Percentiles rank a stretch among this genome's conserved stretches.
Conservation (phyloP, 2,113 vertebrate species). For the Ascaphus truei region DNA sequence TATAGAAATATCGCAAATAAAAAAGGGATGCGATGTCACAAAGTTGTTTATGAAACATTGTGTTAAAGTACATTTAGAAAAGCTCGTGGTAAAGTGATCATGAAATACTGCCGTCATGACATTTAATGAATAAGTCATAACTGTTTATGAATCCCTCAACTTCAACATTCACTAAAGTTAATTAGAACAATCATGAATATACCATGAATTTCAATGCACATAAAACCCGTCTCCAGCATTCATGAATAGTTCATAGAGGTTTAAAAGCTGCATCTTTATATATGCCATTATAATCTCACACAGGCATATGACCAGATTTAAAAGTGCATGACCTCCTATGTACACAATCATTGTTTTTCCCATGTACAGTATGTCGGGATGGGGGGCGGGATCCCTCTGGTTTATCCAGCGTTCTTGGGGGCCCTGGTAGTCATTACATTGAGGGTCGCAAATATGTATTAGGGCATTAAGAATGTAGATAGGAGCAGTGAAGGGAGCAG, state of each 20-base stretch:
- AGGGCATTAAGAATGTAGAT: no score
- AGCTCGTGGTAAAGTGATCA: slow-evolving; percentile 16
- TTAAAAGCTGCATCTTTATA: slow-evolving; percentile 20
- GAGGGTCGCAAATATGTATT: no score
- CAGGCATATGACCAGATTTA: not conserved
- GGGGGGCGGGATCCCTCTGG: no score
- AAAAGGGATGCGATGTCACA: not conserved
- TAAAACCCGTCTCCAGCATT: slow-evolving; percentile 14
- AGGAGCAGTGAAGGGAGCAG: no score
- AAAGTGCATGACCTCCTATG: not conserved
- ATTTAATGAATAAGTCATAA: slow-evolving; percentile 39
- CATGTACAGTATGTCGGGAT: no score
- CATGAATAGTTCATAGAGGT: slow-evolving; percentile 34
- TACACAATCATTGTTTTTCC: not conserved
- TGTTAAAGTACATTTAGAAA: slow-evolving; percentile 29
- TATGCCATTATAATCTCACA: not conserved
- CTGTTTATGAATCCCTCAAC: slow-evolving; percentile 37
- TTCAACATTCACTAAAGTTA: slow-evolving; percentile 34
- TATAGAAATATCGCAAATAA: no score
- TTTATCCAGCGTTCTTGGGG: no score
- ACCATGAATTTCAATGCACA: slow-evolving; percentile 27
- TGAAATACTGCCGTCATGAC: slow-evolving; percentile 36
- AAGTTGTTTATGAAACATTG: slow-evolving; percentile 8
- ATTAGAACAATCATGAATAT: slow-evolving; percentile 38
- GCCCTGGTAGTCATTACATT: no score